Conservation (phyloP, 2,888 invertebrate genomes). For the Scaeva pyrastri region DNA sequence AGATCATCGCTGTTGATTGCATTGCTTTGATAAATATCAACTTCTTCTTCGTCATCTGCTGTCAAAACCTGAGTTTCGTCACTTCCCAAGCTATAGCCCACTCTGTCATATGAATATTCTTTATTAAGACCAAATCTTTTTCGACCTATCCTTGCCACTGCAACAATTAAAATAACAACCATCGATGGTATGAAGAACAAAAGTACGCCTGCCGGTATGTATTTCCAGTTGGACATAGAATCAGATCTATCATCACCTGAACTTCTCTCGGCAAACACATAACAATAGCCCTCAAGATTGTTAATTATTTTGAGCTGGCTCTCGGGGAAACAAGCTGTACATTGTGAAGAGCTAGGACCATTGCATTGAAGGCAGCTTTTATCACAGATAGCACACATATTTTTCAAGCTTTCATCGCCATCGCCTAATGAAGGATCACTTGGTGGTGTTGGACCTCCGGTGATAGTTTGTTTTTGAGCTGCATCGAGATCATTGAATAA, state of each 20-base stretch:
- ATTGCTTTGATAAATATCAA: slow-evolving; percentile 15
- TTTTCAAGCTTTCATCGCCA: slow-evolving; percentile 46
- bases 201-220: slow-evolving; percentile 62
- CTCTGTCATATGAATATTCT: slow-evolving; percentile 79
- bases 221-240: slow-evolving; percentile 25
- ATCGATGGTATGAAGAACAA: slow-evolving; percentile 77
- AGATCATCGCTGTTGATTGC: slow-evolving; percentile 38
- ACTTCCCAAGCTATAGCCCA: slow-evolving; percentile 77
- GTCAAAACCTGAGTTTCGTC: slow-evolving; percentile 69
- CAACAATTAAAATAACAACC: slow-evolving; percentile 73
- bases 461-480: neutral
- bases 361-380: slow-evolving; percentile 81
- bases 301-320: slow-evolving; percentile 79
- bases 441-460: slow-evolving; percentile 6
- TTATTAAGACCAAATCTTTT: slow-evolving; percentile 50
- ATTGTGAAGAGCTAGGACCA: slow-evolving; percentile 81
- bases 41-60: slow-evolving; percentile 46
- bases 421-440: slow-evolving; percentile 8
- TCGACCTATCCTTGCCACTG: slow-evolving; percentile 47
- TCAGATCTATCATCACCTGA: slow-evolving; percentile 77
- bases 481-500: slow-evolving; percentile 21
- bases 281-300: slow-evolving; percentile 81
- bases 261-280: slow-evolving; percentile 81
- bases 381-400: slow-evolving; percentile 80
- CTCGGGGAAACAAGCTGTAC: slow-evolving; percentile 81